Conservation (phyloP, 23 tunicate species). For the Styela clava region DNA sequence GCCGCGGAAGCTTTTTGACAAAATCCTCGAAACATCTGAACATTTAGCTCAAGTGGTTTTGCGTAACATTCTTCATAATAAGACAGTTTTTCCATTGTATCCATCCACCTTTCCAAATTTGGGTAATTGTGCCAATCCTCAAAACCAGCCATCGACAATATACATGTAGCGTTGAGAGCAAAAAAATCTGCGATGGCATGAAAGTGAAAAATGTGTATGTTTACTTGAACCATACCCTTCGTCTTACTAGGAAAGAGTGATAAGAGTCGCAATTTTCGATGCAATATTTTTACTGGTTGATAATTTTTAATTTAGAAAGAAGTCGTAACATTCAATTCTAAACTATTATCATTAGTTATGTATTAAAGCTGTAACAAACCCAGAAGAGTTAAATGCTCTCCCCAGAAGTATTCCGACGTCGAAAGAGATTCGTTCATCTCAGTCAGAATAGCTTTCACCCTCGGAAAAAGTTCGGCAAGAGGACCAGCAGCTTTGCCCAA, state of each 20-base stretch:
- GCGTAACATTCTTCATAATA: conserved; percentile 7
- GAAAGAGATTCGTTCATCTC: not conserved
- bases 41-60: not conserved
- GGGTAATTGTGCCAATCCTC: not conserved
- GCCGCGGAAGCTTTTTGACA: not conserved
- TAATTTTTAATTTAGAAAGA: not conserved
- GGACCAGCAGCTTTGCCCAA: not conserved
- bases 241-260: not conserved
- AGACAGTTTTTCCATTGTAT: conserved; percentile 4
- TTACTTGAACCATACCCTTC: not conserved
- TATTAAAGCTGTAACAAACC: not conserved
- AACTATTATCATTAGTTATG: not conserved
- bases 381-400: not conserved
- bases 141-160: not conserved
- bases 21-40: not conserved
- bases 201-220: not conserved
- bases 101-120: not conserved
- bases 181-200: not conserved
- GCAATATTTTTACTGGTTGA: not conserved
- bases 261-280: not conserved
- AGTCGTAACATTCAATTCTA: not conserved
- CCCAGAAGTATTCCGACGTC: not conserved
- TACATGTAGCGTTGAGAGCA: not conserved
- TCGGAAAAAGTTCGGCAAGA: not conserved
- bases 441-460: not conserved